A percentile compares a stretch with the other conserved stretches of the same genome.
These are phyloP conservation scores for Chelonia mydas DNA, from an alignment of 2,797 vertebrate species.

Conservation along the genomic window DNA sequence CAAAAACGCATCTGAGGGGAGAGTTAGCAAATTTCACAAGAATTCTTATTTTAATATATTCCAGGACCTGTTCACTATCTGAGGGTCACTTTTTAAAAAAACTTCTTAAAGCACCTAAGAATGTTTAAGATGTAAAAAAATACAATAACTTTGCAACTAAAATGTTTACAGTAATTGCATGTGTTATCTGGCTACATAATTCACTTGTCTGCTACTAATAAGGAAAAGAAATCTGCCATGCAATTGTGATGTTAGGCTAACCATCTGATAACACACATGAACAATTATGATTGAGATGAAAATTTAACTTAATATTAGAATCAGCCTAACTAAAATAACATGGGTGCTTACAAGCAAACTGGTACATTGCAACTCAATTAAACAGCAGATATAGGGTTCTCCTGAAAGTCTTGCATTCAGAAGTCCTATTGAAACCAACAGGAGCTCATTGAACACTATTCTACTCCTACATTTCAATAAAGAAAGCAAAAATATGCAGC, in stretches of 20 bases:
- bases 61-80: neutral
- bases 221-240: neutral
- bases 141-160: neutral
- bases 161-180: neutral
- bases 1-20: constrained; percentile 1
- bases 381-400: accelerated
- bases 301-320: neutral
- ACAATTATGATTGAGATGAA: neutral
- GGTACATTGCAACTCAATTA: accelerated
- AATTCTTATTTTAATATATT: neutral
- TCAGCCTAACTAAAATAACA: neutral
- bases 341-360: neutral
- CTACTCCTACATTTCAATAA: neutral
- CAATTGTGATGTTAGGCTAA: neutral
- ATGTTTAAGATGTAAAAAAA: neutral
- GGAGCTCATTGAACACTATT: neutral
- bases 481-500: neutral
- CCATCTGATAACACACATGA: neutral
- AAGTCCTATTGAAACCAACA: accelerated
- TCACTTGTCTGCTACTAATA: neutral
- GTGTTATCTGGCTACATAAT: neutral
- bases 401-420: accelerated
- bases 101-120: neutral
- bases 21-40: neutral
- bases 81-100: neutral